Conservation (phyloP, 23 tunicate species). For the Styela plicata region DNA sequence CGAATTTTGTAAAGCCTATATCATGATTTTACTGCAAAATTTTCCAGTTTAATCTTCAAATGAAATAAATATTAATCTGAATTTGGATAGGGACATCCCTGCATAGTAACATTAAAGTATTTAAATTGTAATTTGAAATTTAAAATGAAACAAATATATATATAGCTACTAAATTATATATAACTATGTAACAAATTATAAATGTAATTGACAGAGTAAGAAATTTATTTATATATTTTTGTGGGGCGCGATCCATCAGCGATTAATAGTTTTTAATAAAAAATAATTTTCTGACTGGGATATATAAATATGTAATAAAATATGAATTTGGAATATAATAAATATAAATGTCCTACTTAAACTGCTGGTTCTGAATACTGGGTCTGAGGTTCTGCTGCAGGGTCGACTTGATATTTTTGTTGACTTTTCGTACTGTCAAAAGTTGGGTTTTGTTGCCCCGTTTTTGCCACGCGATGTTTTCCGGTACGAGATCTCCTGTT, state of each 20-base stretch:
- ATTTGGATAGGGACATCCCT: too few species aligned
- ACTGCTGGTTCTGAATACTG: conserved; percentile 4
- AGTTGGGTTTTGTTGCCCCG: conserved; percentile 6
- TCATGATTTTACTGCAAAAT: too few species aligned
- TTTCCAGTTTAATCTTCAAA: too few species aligned
- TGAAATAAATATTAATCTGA: too few species aligned
- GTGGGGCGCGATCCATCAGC: too few species aligned
- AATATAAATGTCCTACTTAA: neutral
- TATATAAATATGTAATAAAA: neutral
- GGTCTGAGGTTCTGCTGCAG: conserved; percentile 29
- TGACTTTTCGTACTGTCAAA: conserved; percentile 1
- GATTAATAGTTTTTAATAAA: too few species aligned
- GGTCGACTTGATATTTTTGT: conserved; percentile 24
- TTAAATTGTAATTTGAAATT: neutral
- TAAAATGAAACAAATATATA: neutral
- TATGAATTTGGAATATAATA: too few species aligned
- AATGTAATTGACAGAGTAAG: neutral
- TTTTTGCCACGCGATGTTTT: neutral
- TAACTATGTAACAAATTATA: too few species aligned
- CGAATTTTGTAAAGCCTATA: too few species aligned
- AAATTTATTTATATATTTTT: too few species aligned
- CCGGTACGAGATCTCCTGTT: conserved; percentile 8
- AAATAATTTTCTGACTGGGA: neutral
- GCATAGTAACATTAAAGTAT: neutral
- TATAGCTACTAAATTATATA: too few species aligned